A percentile compares a stretch with the other conserved stretches of the same genome.
These are phyloP conservation scores for Lanistes nyassanus DNA, from an alignment of 1,140 invertebrate genomes.

Conservation along the genomic window DNA sequence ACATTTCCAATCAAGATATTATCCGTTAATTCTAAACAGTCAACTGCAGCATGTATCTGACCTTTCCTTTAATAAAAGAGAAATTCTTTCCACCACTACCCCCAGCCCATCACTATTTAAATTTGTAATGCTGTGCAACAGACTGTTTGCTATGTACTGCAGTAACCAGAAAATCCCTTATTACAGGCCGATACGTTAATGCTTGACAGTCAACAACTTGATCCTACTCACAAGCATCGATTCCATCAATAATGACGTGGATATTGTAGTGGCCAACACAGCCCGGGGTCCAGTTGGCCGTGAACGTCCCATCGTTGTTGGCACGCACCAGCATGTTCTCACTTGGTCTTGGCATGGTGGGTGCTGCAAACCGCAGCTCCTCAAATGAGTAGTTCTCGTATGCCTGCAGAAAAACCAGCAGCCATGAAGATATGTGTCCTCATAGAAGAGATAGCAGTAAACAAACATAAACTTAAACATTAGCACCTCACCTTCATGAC, in stretches of 20 bases:
- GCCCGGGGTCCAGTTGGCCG: constrained; percentile 91
- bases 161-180: too few relatives aligned
- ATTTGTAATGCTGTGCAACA: too few relatives aligned
- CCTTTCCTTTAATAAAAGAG: too few relatives aligned
- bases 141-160: too few relatives aligned
- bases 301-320: constrained; percentile 88
- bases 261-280: constrained; percentile 90
- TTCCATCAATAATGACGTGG: constrained; percentile 87
- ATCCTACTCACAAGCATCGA: constrained; percentile 78
- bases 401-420: constrained; percentile 68
- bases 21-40: too few relatives aligned
- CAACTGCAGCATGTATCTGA: too few relatives aligned
- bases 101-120: too few relatives aligned
- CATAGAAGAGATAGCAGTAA: not conserved
- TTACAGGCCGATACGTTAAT: too few relatives aligned
- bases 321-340: constrained; percentile 87
- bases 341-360: constrained; percentile 77
- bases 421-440: not conserved
- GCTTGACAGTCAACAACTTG: not conserved
- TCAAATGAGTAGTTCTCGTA: constrained; percentile 97
- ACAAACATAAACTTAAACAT: not conserved
- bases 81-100: too few relatives aligned
- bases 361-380: constrained; percentile 87
- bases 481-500: constrained; percentile 81
- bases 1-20: too few relatives aligned